Evolutionary conservation across 2,113 vertebrate species (phyloP), one percentile per base, ranked within the genome.

Genomic region (Anolis carolinensis): DNA sequence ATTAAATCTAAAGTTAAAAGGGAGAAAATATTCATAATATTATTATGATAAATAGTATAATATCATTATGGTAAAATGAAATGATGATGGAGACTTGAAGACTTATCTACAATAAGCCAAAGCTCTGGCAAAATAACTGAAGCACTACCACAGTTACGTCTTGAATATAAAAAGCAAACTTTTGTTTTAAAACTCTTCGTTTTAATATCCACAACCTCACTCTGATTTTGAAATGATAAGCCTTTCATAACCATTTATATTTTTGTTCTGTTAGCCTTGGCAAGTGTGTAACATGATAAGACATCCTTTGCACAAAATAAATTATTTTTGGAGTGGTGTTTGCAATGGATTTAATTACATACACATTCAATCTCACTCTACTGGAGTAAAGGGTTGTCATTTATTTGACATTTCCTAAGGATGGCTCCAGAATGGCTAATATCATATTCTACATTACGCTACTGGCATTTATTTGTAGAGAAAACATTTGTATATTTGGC

Each of bases 311-410:
- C 87, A 90, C 81, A 88, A 93, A 93, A 93, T 81, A 86, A 81
- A 82, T 93, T 90, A 91, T 73, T 89, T 86, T 85, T 30, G 70
- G 85, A 90, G 79, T 74, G 52, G 70, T 89, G 78, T 83, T 91
- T 92, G 81, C 88, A 89, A 88, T 84, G 72, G 88, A 89, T 93
- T 95, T 90, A 92, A 93, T 94, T 93, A 94, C 34, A 88, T 52
- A 79, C 75, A 88, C 20, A 89, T 81, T 73, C 91, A 85, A 20
- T 44, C 62, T 81, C 84, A 86, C 89, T 89, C 21, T 88, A 71
- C 77, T 13, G 44, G 27, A 82, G 23, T 48, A 91, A 86, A 93
- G 85, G 83, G 72, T 16, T 89, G 87, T 90, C 91, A 90, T 27
- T 83, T 90, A 89, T 76, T 50, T 86, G 81, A 86, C 34, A 70